phyloP scores from a whole-genome alignment of 2,797 vertebrate genomes.

The Neostethus bicornis region DNA sequence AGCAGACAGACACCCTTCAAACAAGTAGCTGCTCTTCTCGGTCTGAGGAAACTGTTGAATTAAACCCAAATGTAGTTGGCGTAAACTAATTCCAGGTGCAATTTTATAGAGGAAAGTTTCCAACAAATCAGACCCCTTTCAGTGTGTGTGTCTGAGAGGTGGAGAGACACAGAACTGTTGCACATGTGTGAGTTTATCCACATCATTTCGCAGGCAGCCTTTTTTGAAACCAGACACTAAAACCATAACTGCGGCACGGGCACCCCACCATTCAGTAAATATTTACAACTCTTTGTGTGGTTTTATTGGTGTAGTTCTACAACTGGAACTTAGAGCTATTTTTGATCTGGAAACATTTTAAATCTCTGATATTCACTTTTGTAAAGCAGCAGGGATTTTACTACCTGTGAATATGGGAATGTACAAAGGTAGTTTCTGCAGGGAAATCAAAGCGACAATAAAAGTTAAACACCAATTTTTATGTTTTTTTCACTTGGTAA shows the following conservation, averaged over 20 bases:
- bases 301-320: slow-evolving; percentile 17
- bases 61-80: slow-evolving; percentile 3
- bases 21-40: slow-evolving; percentile 5
- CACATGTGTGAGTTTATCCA: slow-evolving; percentile 14
- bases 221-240: slow-evolving; percentile 50
- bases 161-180: neutral
- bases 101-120: slow-evolving; percentile 33
- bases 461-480: slow-evolving; percentile 8
- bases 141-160: neutral
- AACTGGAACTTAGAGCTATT: neutral
- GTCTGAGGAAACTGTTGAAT: slow-evolving; percentile 12
- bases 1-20: slow-evolving; percentile 18
- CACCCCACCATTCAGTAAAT: slow-evolving; percentile 38
- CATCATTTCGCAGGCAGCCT: slow-evolving; percentile 10
- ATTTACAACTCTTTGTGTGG: slow-evolving; percentile 33
- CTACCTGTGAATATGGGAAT: slow-evolving; percentile 2
- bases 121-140: slow-evolving; percentile 3
- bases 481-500: neutral
- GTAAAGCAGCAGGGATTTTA: slow-evolving; percentile 4
- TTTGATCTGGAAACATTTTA: slow-evolving; percentile 3
- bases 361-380: slow-evolving; percentile 1
- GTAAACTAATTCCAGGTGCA: slow-evolving; percentile 29
- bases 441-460: neutral
- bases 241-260: slow-evolving; percentile 29
- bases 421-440: slow-evolving; percentile 6